phyloP scores from a whole-genome alignment of 2,113 vertebrate genomes.

The Lasiurus cinereus region DNA sequence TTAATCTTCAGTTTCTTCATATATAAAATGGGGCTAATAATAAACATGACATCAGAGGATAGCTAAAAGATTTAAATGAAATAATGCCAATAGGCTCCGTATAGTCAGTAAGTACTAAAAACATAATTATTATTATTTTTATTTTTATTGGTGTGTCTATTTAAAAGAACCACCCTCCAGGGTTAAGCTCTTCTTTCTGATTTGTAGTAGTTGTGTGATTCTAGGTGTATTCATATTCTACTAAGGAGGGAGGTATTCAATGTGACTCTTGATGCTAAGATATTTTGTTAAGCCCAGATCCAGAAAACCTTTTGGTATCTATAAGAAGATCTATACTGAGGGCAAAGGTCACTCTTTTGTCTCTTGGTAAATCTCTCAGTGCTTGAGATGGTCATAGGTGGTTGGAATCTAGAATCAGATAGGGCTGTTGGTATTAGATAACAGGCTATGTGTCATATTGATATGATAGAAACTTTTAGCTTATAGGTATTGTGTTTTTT shows the following conservation, averaged over 20 bases:
- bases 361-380: neutral
- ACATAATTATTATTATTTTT: neutral
- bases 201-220: neutral
- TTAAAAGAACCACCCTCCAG: neutral
- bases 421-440: neutral
- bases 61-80: neutral
- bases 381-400: neutral
- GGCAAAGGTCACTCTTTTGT: neutral
- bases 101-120: conserved; percentile 9
- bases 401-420: conserved; percentile 6
- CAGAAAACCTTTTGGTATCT: neutral
- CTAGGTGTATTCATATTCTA: neutral
- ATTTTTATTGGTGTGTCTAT: neutral
- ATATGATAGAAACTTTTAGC: neutral
- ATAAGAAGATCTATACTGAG: neutral
- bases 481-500: neutral
- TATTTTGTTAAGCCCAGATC: neutral
- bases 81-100: neutral
- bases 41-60: neutral
- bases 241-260: neutral
- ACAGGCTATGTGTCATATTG: neutral
- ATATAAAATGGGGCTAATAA: neutral
- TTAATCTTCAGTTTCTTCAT: neutral
- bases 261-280: neutral
- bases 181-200: neutral